Conservation (phyloP, 2,888 invertebrate genomes). For the Tiliacea citrago region DNA sequence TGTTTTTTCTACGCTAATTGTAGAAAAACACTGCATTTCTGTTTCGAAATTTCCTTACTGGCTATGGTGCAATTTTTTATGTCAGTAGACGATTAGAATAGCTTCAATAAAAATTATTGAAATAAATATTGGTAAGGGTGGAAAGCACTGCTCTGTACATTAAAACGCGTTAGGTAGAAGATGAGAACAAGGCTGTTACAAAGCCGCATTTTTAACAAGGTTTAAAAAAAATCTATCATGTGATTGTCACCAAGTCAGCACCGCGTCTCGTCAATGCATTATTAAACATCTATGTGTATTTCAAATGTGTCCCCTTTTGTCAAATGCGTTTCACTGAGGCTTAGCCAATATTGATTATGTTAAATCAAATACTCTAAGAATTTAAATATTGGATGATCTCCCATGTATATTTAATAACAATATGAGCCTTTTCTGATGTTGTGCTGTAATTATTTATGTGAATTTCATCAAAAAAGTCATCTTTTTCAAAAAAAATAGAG, state of each 20-base stretch:
- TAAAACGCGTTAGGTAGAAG: neutral
- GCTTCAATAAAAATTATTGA: neutral
- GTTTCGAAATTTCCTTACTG: constrained; percentile 46
- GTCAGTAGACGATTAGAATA: constrained; percentile 18
- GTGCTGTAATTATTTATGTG: constrained; percentile 31
- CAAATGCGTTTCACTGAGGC: constrained; percentile 6
- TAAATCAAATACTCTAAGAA: constrained; percentile 47
- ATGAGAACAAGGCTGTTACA: neutral
- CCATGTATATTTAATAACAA: constrained; percentile 36
- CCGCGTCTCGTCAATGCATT: neutral
- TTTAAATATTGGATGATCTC: constrained; percentile 59
- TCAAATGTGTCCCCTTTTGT: neutral
- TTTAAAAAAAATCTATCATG: neutral
- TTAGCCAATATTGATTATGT: constrained; percentile 22
- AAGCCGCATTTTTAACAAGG: neutral
- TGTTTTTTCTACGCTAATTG: constrained; percentile 49
- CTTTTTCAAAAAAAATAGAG: neutral
- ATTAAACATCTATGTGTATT: neutral
- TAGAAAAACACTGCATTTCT: constrained; percentile 63
- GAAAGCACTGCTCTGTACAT: neutral
- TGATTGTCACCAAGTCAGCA: neutral
- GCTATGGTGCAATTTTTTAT: constrained; percentile 25
- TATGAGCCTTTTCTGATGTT: constrained; percentile 11
- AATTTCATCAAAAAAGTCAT: constrained; percentile 20
- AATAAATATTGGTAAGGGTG: neutral